Evolutionary conservation across 1,140 invertebrate genomes (phyloP), one percentile per base, ranked within the genome.

Genomic region (Papilio xuthus): DNA sequence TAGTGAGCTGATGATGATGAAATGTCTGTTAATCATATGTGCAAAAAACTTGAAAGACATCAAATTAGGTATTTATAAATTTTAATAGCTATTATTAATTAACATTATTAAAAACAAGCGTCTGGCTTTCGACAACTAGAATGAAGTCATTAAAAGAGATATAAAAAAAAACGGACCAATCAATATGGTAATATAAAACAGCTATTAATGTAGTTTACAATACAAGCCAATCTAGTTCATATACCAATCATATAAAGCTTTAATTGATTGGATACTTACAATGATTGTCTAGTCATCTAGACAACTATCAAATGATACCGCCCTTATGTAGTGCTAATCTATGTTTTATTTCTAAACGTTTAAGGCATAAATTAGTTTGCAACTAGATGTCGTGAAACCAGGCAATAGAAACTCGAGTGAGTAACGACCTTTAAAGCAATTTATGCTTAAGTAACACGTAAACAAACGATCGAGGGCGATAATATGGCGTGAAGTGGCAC

Each of bases 391-490:
- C 70, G 70, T 72, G 42, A 26, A 44, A 26, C 47, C 70, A 23
- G 37, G 70, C 70, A 47, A 47, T 42, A 44, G 37, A 26, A 72
- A 72, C 37, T 63, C 60, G 60, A 63, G 70, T 42, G 70, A 47
- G 70, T 41, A 72, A 41, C 41, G 37, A 72, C 70, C 70, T 72
- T 42, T 72, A 72, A 44, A 72, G 37, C 37, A 42, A 20, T 76
- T 76, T 76, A 76, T 76, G 37, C 32, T 41, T 63, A 60, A 60
- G 1, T 23, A 76, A 60, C 74, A 80, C 50, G 50, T 80, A 72
- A 81, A 81, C 78, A 81, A 79, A 79, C 67, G 26, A 73, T 72
- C 67, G 56, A 47, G 44, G 47, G 69, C 73, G 70, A 79, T 79
- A 78, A 78, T 82, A 71, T 50, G 28, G 53, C 74, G 56, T 76